A percentile compares a stretch with the other conserved stretches of the same genome.
Evolutionary conservation across 53 echinoderm and acorn worm species (phyloP).

Genomic region (Luidia sarsii): DNA sequence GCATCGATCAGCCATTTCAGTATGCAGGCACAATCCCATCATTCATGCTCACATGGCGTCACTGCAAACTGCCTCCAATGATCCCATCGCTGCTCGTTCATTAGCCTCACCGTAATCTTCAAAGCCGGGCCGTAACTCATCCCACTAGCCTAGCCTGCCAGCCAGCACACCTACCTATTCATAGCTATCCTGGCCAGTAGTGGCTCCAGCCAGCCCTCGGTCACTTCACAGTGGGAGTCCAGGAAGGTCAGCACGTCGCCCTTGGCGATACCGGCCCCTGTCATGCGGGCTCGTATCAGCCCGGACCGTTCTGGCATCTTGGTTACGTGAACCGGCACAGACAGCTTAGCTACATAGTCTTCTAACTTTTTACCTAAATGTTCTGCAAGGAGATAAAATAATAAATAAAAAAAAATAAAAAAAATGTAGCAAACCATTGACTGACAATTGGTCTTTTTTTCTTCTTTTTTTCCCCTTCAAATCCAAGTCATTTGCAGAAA

Average conservation of each 20-base stretch:
- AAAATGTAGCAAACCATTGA: background rate
- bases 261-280: slow-evolving; percentile 65
- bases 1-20: too few species aligned
- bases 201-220: slow-evolving; percentile 98
- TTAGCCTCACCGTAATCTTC: too few species aligned
- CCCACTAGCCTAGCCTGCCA: too few species aligned
- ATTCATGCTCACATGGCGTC: too few species aligned
- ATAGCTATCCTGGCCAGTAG: slow-evolving; percentile 92
- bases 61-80: too few species aligned
- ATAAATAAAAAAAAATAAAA: background rate
- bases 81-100: too few species aligned
- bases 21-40: too few species aligned
- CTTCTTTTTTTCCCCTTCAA: too few species aligned
- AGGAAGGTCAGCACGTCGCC: slow-evolving; percentile 89
- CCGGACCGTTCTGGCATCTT: slow-evolving; percentile 63
- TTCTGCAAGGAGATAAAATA: slow-evolving; percentile 23
- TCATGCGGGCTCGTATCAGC: slow-evolving; percentile 63
- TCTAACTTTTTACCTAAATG: slow-evolving; percentile 71
- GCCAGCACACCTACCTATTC: slow-evolving; percentile 90
- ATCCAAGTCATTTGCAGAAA: too few species aligned
- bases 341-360: slow-evolving; percentile 62
- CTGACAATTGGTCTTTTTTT: too few species aligned
- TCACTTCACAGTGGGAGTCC: slow-evolving; percentile 97
- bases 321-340: slow-evolving; percentile 40
- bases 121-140: too few species aligned